phyloP scores from a whole-genome alignment of 2,797 vertebrate genomes.

The Pipistrellus pygmaeus region DNA sequence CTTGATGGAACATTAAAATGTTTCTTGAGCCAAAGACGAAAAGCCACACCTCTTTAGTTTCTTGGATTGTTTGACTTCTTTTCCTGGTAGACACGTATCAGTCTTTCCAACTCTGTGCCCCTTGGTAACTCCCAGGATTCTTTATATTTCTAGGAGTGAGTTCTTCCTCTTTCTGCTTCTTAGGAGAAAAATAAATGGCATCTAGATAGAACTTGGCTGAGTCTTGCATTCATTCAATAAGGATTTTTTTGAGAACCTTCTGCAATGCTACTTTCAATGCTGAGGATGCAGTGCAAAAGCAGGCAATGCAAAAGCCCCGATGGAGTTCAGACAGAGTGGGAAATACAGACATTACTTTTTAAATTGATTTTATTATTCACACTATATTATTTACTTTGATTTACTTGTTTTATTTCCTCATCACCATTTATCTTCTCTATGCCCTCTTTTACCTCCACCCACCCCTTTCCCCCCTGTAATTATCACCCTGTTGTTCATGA shows the following conservation, averaged over 20 bases:
- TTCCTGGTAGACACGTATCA: background rate
- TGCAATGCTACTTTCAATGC: background rate
- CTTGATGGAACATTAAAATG: background rate
- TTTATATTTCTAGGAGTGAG: background rate
- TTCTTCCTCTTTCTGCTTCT: background rate
- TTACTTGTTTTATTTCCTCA: background rate
- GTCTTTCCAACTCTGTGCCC: background rate
- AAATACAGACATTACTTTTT: background rate
- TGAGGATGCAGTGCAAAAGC: background rate
- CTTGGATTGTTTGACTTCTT: slow-evolving; percentile 28
- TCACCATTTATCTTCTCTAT: background rate
- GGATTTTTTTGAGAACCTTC: background rate
- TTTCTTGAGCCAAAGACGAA: background rate
- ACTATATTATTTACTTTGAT: too few species aligned
- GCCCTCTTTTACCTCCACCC: too few species aligned
- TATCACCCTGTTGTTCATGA: background rate
- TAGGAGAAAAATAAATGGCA: background rate
- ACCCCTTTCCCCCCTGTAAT: too few species aligned
- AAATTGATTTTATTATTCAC: background rate
- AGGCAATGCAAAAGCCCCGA: background rate
- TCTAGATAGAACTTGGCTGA: background rate
- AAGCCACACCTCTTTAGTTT: background rate
- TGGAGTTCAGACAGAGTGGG: background rate
- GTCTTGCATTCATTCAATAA: background rate
- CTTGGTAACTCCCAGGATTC: background rate